These are phyloP conservation scores for Mechanitis mazaeus DNA, from an alignment of 2,888 invertebrate species.

Conservation along the genomic window DNA sequence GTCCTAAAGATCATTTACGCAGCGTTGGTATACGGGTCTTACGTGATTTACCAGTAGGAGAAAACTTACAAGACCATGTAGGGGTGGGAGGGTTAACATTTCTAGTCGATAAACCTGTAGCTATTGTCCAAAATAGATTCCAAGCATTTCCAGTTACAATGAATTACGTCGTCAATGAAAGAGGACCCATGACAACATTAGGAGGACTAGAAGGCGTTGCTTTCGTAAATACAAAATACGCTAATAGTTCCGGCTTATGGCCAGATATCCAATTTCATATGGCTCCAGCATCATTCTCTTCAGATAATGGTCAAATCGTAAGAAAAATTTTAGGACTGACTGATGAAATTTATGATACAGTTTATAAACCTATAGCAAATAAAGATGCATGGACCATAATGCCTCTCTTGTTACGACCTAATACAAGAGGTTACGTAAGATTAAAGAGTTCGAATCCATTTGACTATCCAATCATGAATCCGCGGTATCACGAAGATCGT, in stretches of 20 bases:
- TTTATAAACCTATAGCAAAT: slow-evolving; percentile 87
- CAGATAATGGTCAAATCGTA: slow-evolving; percentile 85
- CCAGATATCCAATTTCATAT: slow-evolving; percentile 95
- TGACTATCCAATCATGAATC: slow-evolving; percentile 91
- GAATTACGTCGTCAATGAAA: slow-evolving; percentile 82
- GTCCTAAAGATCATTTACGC: slow-evolving; percentile 82
- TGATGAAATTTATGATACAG: slow-evolving; percentile 86
- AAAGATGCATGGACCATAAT: slow-evolving; percentile 89
- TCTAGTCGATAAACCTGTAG: slow-evolving; percentile 87
- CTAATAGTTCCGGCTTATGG: slow-evolving; percentile 85
- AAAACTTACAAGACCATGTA: slow-evolving; percentile 92
- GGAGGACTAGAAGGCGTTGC: slow-evolving; percentile 93
- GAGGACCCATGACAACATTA: slow-evolving; percentile 86
- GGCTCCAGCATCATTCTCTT: slow-evolving; percentile 91
- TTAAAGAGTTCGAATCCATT: slow-evolving; percentile 89
- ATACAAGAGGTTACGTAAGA: slow-evolving; percentile 85
- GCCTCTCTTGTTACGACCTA: slow-evolving; percentile 87
- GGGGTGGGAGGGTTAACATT: slow-evolving; percentile 90
- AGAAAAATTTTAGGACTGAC: slow-evolving; percentile 87
- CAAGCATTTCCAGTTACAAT: slow-evolving; percentile 87
- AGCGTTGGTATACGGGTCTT: slow-evolving; percentile 84
- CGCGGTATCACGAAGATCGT: slow-evolving; percentile 93
- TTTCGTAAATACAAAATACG: slow-evolving; percentile 90
- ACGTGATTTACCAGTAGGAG: slow-evolving; percentile 85
- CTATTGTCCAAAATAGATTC: slow-evolving; percentile 87